A percentile compares a stretch with the other conserved stretches of the same genome.
phyloP scores from a whole-genome alignment of 2,888 invertebrate species.

The Oscheius myriophilus region DNA sequence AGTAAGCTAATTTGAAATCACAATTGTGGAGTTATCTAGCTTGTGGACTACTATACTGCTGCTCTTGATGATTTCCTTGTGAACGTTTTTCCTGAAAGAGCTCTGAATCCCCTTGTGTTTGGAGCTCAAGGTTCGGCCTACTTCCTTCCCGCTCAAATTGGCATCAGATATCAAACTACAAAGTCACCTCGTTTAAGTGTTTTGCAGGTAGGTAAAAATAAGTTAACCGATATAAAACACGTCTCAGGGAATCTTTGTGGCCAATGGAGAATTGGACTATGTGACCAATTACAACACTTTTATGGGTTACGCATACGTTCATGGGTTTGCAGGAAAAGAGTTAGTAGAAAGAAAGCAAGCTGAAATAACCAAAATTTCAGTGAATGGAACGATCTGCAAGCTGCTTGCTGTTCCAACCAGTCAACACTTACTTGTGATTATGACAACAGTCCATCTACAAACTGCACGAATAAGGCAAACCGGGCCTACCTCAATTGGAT shows the following conservation, averaged over 20 bases:
- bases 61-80: conserved; percentile 70
- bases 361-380: conserved; percentile 15
- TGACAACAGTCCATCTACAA: conserved; percentile 12
- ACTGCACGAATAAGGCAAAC: conserved; percentile 28
- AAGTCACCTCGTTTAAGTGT: too few relatives aligned
- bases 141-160: conserved; percentile 34
- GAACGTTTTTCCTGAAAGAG: conserved; percentile 72
- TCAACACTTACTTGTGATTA: conserved; percentile 40
- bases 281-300: conserved; percentile 46
- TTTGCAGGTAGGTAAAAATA: too few relatives aligned
- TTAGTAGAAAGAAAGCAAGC: conserved; percentile 6
- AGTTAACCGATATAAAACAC: too few relatives aligned
- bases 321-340: conserved; percentile 50
- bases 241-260: conserved; percentile 44
- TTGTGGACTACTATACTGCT: conserved; percentile 17
- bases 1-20: too few relatives aligned
- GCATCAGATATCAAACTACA: conserved; percentile 7
- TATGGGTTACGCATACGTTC: conserved; percentile 44
- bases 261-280: conserved; percentile 52
- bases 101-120: conserved; percentile 39
- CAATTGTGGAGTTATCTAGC: not conserved
- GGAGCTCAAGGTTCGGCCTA: conserved; percentile 49
- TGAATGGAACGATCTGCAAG: conserved; percentile 51
- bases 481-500: not conserved
- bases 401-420: conserved; percentile 36